Base-by-base conservation (phyloP, 2,113 vertebrate species). In the Pseudopodoces humilis region DNA sequence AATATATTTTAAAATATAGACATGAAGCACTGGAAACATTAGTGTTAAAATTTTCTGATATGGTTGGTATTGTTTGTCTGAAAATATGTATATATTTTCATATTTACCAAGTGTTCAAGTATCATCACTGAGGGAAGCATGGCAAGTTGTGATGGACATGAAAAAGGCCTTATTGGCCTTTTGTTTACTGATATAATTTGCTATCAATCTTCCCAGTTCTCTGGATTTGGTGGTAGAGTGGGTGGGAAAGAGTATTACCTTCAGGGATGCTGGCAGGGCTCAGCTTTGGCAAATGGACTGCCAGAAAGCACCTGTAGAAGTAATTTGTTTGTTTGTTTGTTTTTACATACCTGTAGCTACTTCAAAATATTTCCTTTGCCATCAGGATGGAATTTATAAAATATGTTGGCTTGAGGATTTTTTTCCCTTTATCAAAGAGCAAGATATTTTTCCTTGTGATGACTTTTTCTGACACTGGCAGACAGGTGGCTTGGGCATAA, bases 391-490 rank as follows among this genome's bases (percentile, higher is more conserved):
- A 89, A 58, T 71, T 72, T 20, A 12, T 81, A 41, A 62, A 39
- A 56, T 55, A 33, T 49, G 23, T 13, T 74, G 16, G 37, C 87
- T 58, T 15, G 6, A 47, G 11, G 14, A 9, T 39, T 44, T 62
- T 71, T 92, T 92, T 83, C 67, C 20, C 25, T 88, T 85, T 65
- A 55, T 87, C 24, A 27, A 81, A 86, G 28, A 46, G 37, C 17
- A 55, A 82, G 22, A 25, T 58, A 31, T 93, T 88, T 96, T 94
- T 93, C 33, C 49, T 52, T 58, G 15, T n/a, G 22, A 30, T 85
- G 55, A 77, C 56, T 85, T 96, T 86, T 37, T 78, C 64, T 94
- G 83, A 44, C 58, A 60, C 70, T 95, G 88, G 43, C 60, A 95
- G 74, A 47, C 22, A 33, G 20, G 37, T 71, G 37, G 63, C 43